Conservation (phyloP, 2,113 vertebrate genomes). For the Passer domesticus region DNA sequence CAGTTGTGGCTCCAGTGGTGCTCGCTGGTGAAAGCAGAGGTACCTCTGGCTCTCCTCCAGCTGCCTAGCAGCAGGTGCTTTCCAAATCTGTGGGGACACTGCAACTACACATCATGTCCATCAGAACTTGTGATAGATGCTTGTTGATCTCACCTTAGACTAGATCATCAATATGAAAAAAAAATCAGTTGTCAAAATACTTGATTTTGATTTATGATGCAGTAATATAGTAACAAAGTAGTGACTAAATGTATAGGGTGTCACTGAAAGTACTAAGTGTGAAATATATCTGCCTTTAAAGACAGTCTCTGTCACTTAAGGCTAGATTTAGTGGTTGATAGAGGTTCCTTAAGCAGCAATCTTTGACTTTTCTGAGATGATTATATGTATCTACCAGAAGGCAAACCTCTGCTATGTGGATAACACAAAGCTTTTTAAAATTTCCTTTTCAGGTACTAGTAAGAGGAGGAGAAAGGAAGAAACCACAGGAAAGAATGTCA, state of each 20-base stretch:
- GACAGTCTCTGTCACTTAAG: background rate
- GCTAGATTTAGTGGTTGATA: background rate
- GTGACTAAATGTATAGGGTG: background rate
- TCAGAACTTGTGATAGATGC: background rate
- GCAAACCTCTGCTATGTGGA: background rate
- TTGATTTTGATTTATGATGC: background rate
- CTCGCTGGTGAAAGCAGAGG: background rate
- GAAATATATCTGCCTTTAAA: background rate
- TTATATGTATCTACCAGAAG: background rate
- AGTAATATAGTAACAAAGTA: background rate
- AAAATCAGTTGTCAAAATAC: background rate
- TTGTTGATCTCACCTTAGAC: background rate
- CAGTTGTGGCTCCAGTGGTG: background rate
- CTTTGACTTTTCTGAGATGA: background rate
- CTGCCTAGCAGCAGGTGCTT: background rate
- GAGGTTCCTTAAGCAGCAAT: background rate
- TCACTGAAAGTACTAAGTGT: background rate
- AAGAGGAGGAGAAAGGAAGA: conserved; percentile 96
- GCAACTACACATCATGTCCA: background rate
- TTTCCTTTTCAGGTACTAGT: conserved; percentile 88
- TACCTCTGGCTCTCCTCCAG: background rate
- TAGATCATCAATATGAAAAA: background rate
- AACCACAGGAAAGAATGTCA: conserved; percentile 90
- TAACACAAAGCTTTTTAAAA: conserved; percentile 1
- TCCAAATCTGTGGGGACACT: background rate